Conservation (phyloP, 2,888 invertebrate genomes). For the Tethea ocularis region DNA sequence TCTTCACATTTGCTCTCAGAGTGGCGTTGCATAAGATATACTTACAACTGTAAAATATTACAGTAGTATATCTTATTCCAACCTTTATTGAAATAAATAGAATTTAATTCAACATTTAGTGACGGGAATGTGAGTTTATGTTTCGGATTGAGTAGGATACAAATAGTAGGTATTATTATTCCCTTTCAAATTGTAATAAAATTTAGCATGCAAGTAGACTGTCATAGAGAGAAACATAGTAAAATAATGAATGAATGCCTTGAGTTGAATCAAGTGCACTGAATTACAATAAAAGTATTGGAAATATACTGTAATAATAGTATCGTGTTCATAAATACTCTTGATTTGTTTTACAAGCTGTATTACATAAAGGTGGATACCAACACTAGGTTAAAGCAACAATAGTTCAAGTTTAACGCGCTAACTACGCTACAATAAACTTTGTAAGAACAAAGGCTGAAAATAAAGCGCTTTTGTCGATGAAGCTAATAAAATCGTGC, state of each 20-base stretch:
- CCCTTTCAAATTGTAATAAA: too few relatives aligned
- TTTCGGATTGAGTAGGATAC: too few relatives aligned
- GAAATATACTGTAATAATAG: neutral
- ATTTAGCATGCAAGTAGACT: too few relatives aligned
- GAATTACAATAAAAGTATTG: neutral
- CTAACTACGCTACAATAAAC: constrained; percentile 15
- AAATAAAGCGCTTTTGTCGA: constrained; percentile 5
- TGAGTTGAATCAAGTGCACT: neutral
- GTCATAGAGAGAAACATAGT: too few relatives aligned
- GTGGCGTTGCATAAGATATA: neutral
- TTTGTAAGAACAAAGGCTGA: constrained; percentile 16
- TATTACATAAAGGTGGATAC: neutral
- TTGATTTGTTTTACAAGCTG: neutral
- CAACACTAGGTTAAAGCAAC: constrained; percentile 10
- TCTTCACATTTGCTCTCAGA: neutral
- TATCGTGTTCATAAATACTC: neutral
- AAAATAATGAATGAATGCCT: neutral
- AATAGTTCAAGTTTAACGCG: constrained; percentile 26
- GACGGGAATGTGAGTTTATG: too few relatives aligned
- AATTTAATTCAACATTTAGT: too few relatives aligned
- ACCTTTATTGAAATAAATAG: too few relatives aligned
- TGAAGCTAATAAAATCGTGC: constrained; percentile 6
- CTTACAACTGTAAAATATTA: too few relatives aligned
- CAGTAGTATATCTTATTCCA: neutral
- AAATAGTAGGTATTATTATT: too few relatives aligned